Evolutionary conservation across 2,797 vertebrate species (phyloP).

Genomic region (Enteromius trimaculatus): DNA sequence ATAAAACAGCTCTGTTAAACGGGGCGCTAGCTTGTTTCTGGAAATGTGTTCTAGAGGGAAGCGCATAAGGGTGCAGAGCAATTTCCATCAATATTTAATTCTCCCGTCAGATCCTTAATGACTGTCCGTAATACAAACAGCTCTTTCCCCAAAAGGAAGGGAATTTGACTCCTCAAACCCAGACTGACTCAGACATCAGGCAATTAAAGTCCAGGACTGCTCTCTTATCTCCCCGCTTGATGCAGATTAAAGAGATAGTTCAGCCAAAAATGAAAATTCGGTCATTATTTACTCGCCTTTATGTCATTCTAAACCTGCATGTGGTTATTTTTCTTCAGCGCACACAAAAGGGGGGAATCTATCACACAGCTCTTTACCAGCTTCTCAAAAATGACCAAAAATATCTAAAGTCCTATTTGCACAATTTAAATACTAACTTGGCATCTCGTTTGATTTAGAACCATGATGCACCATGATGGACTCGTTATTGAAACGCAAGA

Average conservation of each 20-base stretch:
- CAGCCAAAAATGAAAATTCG: background rate
- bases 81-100: constrained; percentile 76
- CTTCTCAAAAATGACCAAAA: background rate
- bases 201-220: constrained; percentile 27
- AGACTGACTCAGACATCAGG: constrained; percentile 39
- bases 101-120: constrained; percentile 67
- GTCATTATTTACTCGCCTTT: background rate
- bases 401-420: background rate
- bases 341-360: background rate
- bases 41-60: constrained; percentile 68
- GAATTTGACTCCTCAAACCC: constrained; percentile 20
- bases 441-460: background rate
- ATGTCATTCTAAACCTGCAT: background rate
- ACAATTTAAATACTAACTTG: background rate
- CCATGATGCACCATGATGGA: background rate
- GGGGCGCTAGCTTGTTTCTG: constrained; percentile 58
- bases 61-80: constrained; percentile 63
- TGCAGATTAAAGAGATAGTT: constrained; percentile 29
- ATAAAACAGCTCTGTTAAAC: constrained; percentile 55
- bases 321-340: background rate
- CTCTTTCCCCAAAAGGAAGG: constrained; percentile 54
- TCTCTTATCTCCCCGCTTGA: constrained; percentile 20
- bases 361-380: background rate
- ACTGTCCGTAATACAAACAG: constrained; percentile 65
- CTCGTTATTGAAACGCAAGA: background rate